Evolutionary conservation across 1,140 invertebrate genomes (phyloP).

Genomic region (Choristoneura fumiferana): DNA sequence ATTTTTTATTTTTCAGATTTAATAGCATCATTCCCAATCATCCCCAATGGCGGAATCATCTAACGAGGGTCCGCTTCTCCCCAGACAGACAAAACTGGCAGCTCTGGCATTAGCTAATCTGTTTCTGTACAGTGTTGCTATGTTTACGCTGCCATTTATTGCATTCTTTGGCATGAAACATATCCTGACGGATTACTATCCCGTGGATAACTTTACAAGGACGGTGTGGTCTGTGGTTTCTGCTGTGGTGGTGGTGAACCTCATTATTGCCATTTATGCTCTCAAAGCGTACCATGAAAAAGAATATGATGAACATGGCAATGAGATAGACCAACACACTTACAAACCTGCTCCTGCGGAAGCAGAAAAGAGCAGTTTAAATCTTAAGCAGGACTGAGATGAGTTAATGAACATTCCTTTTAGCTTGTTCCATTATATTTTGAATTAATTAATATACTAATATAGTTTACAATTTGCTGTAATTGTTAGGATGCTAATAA

Average conservation of each 20-base stretch:
- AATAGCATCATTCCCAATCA: conserved; percentile 37
- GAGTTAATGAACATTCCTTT: conserved; percentile 45
- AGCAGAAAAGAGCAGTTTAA: conserved; percentile 51
- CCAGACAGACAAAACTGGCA: conserved; percentile 68
- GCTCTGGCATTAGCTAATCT: conserved; percentile 81
- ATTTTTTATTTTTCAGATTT: conserved; percentile 71
- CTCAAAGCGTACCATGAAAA: conserved; percentile 87
- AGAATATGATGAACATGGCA: conserved; percentile 80
- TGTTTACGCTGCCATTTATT: conserved; percentile 90
- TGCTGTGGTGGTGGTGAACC: conserved; percentile 87
- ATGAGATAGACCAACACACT: conserved; percentile 71
- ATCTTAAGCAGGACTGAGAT: conserved; percentile 66
- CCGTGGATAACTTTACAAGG: conserved; percentile 80
- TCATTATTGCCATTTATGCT: conserved; percentile 88
- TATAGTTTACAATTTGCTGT: background rate
- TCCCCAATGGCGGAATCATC: conserved; percentile 57
- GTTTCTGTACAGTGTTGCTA: conserved; percentile 87
- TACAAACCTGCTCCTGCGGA: conserved; percentile 35
- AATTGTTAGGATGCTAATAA: background rate
- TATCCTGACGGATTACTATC: conserved; percentile 80
- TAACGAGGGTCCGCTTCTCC: conserved; percentile 62
- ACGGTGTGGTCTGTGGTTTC: conserved; percentile 87
- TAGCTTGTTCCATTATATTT: background rate
- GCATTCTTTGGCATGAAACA: conserved; percentile 85
- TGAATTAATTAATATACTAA: background rate